phyloP scores from a whole-genome alignment of 2,113 vertebrate genomes.

The Uropsilus gracilis region DNA sequence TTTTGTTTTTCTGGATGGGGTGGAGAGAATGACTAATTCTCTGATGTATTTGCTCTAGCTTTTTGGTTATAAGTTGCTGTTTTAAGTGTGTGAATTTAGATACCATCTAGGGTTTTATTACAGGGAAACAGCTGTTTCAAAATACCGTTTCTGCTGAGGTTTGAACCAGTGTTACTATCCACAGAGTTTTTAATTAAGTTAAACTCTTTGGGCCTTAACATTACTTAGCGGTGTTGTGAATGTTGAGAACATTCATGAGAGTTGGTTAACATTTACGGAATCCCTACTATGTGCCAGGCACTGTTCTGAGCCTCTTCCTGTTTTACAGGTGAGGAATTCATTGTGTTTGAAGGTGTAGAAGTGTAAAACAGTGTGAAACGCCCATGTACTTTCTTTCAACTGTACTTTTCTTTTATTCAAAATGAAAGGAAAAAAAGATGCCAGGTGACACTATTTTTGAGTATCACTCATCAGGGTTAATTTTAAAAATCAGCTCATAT shows the following conservation, averaged over 20 bases:
- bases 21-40: slow-evolving; percentile 51
- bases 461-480: background rate
- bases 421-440: background rate
- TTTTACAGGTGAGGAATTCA: background rate
- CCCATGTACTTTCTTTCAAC: background rate
- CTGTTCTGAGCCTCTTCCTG: background rate
- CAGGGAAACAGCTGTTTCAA: slow-evolving; percentile 23
- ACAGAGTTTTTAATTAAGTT: slow-evolving; percentile 6
- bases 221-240: background rate
- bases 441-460: background rate
- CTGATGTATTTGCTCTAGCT: background rate
- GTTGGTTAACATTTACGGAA: background rate
- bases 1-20: slow-evolving; percentile 25
- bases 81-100: background rate
- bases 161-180: slow-evolving; percentile 23
- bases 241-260: background rate
- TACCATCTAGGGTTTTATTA: slow-evolving; percentile 3
- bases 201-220: background rate
- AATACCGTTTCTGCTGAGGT: background rate
- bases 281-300: background rate
- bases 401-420: slow-evolving; percentile 30
- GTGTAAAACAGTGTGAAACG: background rate
- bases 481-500: slow-evolving; percentile 37
- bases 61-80: background rate
- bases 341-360: background rate